phyloP scores from a whole-genome alignment of 2,888 invertebrate species.

The Euplagia quadripunctaria region DNA sequence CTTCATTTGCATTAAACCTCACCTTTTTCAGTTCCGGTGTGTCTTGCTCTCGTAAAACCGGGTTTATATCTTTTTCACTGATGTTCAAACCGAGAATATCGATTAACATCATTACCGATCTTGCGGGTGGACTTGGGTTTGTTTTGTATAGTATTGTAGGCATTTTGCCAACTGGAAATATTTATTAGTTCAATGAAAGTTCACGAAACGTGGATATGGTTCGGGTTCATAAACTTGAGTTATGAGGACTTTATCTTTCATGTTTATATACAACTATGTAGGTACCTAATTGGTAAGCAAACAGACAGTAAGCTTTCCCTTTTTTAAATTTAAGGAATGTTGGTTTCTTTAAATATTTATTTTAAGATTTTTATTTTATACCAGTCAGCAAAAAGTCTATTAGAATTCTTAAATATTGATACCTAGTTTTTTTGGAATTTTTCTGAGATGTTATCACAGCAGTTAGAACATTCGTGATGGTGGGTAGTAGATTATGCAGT shows the following conservation, averaged over 20 bases:
- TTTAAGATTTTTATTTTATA: too few relatives aligned
- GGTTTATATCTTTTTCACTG: conserved; percentile 66
- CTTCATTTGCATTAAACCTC: conserved; percentile 12
- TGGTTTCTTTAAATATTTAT: too few relatives aligned
- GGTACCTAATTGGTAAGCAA: too few relatives aligned
- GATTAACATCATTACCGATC: conserved; percentile 75
- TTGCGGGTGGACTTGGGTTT: conserved; percentile 75
- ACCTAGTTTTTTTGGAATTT: too few relatives aligned
- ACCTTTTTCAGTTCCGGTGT: conserved; percentile 72
- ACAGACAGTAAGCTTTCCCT: too few relatives aligned
- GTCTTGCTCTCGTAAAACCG: conserved; percentile 75
- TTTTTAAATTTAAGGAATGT: too few relatives aligned
- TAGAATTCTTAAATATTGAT: too few relatives aligned
- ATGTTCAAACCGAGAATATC: conserved; percentile 70
- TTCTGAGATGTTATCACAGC: too few relatives aligned
- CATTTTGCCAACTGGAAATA: conserved; percentile 28
- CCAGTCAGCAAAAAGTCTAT: too few relatives aligned
- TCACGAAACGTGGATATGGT: neutral
- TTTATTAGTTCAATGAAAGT: neutral
- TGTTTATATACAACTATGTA: too few relatives aligned
- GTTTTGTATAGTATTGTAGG: conserved; percentile 66
- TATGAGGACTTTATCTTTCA: neutral
- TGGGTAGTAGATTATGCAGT: too few relatives aligned
- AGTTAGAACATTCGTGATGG: too few relatives aligned
- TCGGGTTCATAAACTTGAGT: neutral